Evolutionary conservation across 2,797 vertebrate genomes (phyloP).

Genomic region (Oophaga sylvatica): DNA sequence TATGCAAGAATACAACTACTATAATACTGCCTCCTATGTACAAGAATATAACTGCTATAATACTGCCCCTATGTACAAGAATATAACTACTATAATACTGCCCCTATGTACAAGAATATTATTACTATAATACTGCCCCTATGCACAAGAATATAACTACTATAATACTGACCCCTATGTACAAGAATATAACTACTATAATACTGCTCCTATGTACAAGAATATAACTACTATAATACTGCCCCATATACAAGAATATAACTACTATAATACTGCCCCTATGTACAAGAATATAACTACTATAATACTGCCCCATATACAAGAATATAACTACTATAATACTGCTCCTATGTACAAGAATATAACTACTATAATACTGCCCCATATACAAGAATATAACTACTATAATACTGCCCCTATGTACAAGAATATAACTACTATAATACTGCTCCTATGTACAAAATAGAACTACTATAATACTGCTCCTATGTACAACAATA

Average conservation of each 20-base stretch:
- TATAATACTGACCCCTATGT: background rate
- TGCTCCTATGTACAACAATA: too few relatives aligned
- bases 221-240: background rate
- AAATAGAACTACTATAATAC: too few relatives aligned
- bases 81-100: background rate
- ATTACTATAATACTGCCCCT: background rate
- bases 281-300: slow-evolving; percentile 7
- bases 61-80: too few relatives aligned
- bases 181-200: too few relatives aligned
- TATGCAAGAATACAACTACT: background rate
- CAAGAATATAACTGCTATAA: too few relatives aligned
- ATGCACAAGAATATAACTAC: slow-evolving; percentile 6
- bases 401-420: background rate
- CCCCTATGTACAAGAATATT: background rate
- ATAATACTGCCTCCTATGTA: background rate
- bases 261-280: background rate
- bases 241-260: background rate
- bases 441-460: background rate
- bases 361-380: background rate
- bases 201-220: too few relatives aligned
- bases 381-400: background rate
- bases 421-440: slow-evolving; percentile 4
- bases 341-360: too few relatives aligned
- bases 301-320: background rate
- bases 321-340: too few relatives aligned